phyloP scores from a whole-genome alignment of 2,113 vertebrate genomes.

The Phylloscopus trochiloides region DNA sequence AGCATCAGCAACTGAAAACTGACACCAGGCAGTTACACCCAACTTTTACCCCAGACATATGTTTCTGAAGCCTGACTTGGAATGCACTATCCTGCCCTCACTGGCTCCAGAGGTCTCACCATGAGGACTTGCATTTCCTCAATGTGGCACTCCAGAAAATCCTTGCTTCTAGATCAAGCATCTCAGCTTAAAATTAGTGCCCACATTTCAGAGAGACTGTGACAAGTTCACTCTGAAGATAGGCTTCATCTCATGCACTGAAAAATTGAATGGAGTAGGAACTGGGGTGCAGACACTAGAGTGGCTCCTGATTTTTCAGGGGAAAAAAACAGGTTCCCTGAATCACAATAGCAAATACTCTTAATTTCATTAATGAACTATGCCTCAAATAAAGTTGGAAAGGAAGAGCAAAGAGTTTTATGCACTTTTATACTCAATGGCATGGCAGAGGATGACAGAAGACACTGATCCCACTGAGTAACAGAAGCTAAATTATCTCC shows the following conservation, averaged over 20 bases:
- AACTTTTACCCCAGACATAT: neutral
- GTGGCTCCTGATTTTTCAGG: neutral
- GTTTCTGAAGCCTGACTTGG: neutral
- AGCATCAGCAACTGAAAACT: neutral
- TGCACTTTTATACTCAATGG: neutral
- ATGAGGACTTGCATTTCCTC: neutral
- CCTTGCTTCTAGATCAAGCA: neutral
- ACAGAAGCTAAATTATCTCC: neutral
- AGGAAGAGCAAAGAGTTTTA: neutral
- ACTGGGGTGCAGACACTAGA: neutral
- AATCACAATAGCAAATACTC: neutral
- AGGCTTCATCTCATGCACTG: neutral
- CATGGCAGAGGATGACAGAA: neutral
- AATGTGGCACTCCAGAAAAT: neutral
- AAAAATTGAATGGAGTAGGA: neutral
- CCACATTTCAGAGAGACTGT: neutral
- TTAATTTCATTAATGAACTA: neutral
- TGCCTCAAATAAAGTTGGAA: neutral
- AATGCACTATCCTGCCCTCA: accelerated
- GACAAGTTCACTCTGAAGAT: neutral
- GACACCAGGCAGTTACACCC: neutral
- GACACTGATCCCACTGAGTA: neutral
- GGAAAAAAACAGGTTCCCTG: neutral
- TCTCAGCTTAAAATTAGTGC: neutral
- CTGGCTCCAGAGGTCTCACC: neutral